Evolutionary conservation across 1,140 invertebrate genomes (phyloP).

Genomic region (Drosophila subpulchrella): DNA sequence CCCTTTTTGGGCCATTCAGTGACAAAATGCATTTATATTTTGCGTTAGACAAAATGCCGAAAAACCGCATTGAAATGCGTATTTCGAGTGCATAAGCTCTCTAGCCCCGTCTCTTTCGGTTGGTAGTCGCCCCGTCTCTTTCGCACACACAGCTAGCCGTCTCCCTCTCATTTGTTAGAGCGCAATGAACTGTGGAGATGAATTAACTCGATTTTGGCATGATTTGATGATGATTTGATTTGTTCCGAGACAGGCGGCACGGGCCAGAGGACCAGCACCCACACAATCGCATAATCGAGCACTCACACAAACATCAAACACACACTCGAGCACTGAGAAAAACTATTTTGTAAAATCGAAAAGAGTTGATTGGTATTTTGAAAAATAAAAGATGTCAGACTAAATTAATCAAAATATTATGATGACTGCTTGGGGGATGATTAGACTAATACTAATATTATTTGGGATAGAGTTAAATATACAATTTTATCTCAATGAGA

Average conservation of each 20-base stretch:
- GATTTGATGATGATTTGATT: slow-evolving; percentile 82
- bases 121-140: background rate
- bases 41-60: slow-evolving; percentile 57
- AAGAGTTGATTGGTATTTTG: too few relatives aligned
- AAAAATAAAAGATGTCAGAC: background rate
- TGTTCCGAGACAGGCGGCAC: slow-evolving; percentile 42
- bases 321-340: background rate
- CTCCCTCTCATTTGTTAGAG: slow-evolving; percentile 56
- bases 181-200: slow-evolving; percentile 69
- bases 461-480: too few relatives aligned
- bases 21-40: slow-evolving; percentile 66
- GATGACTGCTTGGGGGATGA: too few relatives aligned
- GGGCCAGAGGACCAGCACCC: slow-evolving; percentile 24
- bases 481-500: too few relatives aligned
- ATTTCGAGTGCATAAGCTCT: slow-evolving; percentile 39
- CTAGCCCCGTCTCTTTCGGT: background rate
- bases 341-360: background rate
- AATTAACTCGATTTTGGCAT: slow-evolving; percentile 76
- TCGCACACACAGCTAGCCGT: background rate
- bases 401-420: too few relatives aligned
- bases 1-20: slow-evolving; percentile 37
- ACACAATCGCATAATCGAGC: slow-evolving; percentile 13
- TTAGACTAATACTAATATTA: too few relatives aligned
- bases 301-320: background rate
- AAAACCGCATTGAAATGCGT: slow-evolving; percentile 57